These are phyloP conservation scores for Nycticryphes semicollaris DNA, from an alignment of 2,113 vertebrate species.

Conservation along the genomic window DNA sequence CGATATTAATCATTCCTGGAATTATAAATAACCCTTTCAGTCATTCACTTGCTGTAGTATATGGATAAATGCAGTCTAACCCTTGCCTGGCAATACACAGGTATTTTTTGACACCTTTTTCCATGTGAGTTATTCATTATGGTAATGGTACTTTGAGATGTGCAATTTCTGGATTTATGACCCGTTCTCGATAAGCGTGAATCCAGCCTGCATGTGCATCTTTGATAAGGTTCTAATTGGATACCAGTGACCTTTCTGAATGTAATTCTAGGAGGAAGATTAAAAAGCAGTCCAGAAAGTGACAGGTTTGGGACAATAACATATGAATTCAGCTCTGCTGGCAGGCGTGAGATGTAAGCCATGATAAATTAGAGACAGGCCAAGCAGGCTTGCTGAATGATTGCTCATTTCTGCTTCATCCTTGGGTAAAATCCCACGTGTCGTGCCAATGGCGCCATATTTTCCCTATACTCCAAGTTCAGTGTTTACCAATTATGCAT, in stretches of 20 bases:
- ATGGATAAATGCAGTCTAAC: constrained; percentile 12
- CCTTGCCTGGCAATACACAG: constrained; percentile 37
- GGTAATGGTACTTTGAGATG: constrained; percentile 72
- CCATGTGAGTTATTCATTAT: constrained; percentile 72
- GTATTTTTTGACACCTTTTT: constrained; percentile 64
- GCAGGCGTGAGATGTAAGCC: constrained; percentile 80
- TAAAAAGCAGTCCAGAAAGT: constrained; percentile 83
- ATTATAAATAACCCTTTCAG: neutral
- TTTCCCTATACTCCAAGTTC: neutral
- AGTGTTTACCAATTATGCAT: constrained; percentile 26
- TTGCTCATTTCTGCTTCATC: constrained; percentile 75
- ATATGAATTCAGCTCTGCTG: constrained; percentile 77
- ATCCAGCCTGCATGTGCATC: constrained; percentile 79
- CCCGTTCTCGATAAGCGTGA: constrained; percentile 75
- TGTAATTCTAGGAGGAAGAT: constrained; percentile 83
- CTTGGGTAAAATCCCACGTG: constrained; percentile 70
- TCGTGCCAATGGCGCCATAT: neutral
- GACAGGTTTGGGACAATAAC: constrained; percentile 84
- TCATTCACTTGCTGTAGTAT: neutral
- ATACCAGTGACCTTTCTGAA: constrained; percentile 83
- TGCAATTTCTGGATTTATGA: constrained; percentile 81
- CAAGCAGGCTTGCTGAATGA: constrained; percentile 67
- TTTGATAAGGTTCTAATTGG: constrained; percentile 90
- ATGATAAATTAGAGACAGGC: constrained; percentile 81
- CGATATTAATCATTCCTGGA: neutral